Evolutionary conservation across 2,888 invertebrate genomes (phyloP), one percentile per base, ranked within the genome.

Genomic region (Masnerella sp.): DNA sequence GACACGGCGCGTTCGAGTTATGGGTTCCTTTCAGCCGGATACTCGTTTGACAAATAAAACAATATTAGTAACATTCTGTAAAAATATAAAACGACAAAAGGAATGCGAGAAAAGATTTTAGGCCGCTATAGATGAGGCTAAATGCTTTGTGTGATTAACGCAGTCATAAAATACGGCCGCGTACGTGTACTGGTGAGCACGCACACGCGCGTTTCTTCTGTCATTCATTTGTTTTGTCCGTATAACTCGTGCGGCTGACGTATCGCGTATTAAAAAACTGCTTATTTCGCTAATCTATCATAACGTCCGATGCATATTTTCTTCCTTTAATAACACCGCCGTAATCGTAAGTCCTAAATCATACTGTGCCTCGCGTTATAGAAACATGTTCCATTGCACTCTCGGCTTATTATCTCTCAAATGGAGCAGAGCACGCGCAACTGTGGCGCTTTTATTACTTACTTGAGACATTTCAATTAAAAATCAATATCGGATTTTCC

Each of bases 271-370:
- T 78, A 80, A 81, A 82, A 71, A 82, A 61, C 80, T 80, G 78
- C 79, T 82, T 77, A 79, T 79, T 79, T 78, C 76, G 62, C 77
- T 78, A 79, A 82, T 80, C 79, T 78, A 80, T 81, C 80, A 79
- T 77, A 77, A 79, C 74, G 78, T 79, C 79, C 75, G 77, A 73
- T 72, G 75, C 62, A 76, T 77, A 79, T 77, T 80, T 77, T 75
- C 73, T 74, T 71, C 74, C 75, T 59, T 77, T 74, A 78, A 78
- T 73, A 70, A 67, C 58, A 67, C 58, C 70, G 72, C 54, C 52
- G 52, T 71, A 71, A 71, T 64, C 72, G 74, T 51, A 52, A 69
- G 61, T 64, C 61, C 78, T 77, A 78, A 75, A 79, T 80, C 78
- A 78, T 68, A 65, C 52, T 9, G 47, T 40, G 43, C 62, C 47